These are phyloP conservation scores for Parazoanthus atlanticus DNA, from an alignment of 92 coral and sea anemone genomes.

Conservation along the genomic window DNA sequence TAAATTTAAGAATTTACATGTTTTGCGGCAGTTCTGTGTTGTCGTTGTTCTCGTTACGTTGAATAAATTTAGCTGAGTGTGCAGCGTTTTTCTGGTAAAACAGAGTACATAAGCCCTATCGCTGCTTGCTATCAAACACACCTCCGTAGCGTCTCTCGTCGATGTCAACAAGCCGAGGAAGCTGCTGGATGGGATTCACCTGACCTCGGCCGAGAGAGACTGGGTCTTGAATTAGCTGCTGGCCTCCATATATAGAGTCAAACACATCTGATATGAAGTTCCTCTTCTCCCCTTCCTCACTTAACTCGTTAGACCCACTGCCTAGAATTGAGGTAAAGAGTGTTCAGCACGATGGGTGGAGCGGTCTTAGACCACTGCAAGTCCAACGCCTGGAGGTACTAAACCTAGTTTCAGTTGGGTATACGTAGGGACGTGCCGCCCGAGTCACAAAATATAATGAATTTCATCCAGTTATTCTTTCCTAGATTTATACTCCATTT, in stretches of 20 bases:
- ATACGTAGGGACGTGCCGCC: too few species aligned
- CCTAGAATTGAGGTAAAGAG: not conserved
- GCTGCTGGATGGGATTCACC: conserved; percentile 58
- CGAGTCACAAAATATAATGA: too few species aligned
- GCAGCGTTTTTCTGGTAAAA: too few species aligned
- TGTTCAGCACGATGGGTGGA: not conserved
- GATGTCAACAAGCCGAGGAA: conserved; percentile 61
- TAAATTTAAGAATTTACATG: too few species aligned
- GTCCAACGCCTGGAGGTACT: not conserved
- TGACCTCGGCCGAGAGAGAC: conserved; percentile 31
- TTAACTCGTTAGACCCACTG: not conserved
- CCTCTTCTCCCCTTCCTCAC: conserved; percentile 30
- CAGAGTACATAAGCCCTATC: too few species aligned
- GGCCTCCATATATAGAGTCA: conserved; percentile 32
- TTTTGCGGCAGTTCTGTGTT: too few species aligned
- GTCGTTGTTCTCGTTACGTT: too few species aligned
- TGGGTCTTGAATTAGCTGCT: not conserved
- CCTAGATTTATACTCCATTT: too few species aligned
- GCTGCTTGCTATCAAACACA: conserved; percentile 16
- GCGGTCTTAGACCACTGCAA: not conserved
- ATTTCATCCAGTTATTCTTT: too few species aligned
- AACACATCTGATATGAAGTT: conserved; percentile 45
- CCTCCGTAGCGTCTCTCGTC: conserved; percentile 78
- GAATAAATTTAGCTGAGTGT: too few species aligned
- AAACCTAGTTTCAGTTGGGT: not conserved